Base-by-base conservation (phyloP, 2,888 invertebrate species). In the Boloria euphrosyne region DNA sequence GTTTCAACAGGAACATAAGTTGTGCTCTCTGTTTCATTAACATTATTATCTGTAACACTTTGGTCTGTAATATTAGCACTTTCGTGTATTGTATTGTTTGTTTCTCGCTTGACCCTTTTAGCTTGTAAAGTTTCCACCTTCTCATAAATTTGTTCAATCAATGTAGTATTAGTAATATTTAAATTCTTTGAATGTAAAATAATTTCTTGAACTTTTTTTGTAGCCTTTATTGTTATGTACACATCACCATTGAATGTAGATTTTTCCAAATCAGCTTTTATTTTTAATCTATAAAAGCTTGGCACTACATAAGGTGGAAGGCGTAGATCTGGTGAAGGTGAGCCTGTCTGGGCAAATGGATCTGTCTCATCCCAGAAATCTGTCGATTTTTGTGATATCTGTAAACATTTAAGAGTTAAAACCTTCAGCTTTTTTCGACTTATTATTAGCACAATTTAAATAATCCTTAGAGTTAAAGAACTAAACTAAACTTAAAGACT, bases 291-390 rank as follows among this genome's bases (percentile, higher is more conserved):
- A 76, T 95, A 96, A 62, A 86, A 89, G 59, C 82, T 86, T 6
- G 95, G 95, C 27, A 82, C 77, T 5, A 95, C 79, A 1, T 85
- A 78, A 2, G 83, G 80, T 14, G 93, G 93, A 13, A 94, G 85
- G 31, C 90, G 76, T 0, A 90, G 80, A 71, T 91, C 85, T 6
- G 82, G 78, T 4, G 88, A 82, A 0, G 83, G 84, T 16, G 73
- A 54, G 18, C 72, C 76, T 1, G 78, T 71, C 67, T 79, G 81
- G 1, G 86, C 86, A 71, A 90, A 91, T 2, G 89, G 86, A 70
- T 87, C 86, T 13, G 82, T 80, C 71, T 91, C 90, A 77, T 90
- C 85, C 91, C 91, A 91, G 66, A 86, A 88, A 46, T 86, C 85
- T 38, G 75, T 72, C 3, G 79, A 69, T 63, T 79, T 79, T 75